Conservation (phyloP, 1,140 invertebrate genomes). For the Halesus radiatus region DNA sequence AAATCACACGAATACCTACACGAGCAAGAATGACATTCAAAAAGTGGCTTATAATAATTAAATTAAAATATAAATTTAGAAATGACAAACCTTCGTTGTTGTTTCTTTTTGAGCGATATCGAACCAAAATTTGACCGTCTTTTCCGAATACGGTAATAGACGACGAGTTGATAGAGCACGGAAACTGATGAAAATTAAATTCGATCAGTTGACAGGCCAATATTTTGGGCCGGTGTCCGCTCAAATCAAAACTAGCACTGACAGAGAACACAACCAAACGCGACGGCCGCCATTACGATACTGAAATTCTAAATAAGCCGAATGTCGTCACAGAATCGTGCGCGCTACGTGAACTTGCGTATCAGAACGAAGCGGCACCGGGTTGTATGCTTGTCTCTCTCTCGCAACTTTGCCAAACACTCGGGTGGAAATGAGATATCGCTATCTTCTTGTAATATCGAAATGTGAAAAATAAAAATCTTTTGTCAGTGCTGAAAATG, state of each 20-base stretch:
- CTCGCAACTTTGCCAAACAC: not conserved
- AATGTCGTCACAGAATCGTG: slow-evolving; percentile 53
- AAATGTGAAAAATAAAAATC: not conserved
- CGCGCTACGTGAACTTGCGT: slow-evolving; percentile 64
- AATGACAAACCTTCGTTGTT: slow-evolving; percentile 70
- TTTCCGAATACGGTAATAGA: slow-evolving; percentile 60
- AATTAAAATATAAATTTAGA: slow-evolving; percentile 38
- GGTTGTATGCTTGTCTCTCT: slow-evolving; percentile 17
- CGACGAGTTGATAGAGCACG: slow-evolving; percentile 60
- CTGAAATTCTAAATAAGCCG: slow-evolving; percentile 61
- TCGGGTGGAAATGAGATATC: not conserved
- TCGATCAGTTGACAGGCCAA: slow-evolving; percentile 69
- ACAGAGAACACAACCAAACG: slow-evolving; percentile 62
- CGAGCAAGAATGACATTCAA: slow-evolving; percentile 21
- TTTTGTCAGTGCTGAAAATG: slow-evolving; percentile 10
- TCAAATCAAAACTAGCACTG: slow-evolving; percentile 67
- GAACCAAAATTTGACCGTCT: slow-evolving; percentile 71
- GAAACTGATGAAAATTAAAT: slow-evolving; percentile 63
- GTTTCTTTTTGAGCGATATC: slow-evolving; percentile 70
- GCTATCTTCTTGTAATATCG: not conserved
- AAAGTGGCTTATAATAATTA: slow-evolving; percentile 17
- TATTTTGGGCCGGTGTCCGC: slow-evolving; percentile 72
- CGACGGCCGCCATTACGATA: slow-evolving; percentile 70
- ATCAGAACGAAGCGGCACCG: slow-evolving; percentile 39
- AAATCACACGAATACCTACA: not conserved